phyloP scores from a whole-genome alignment of 64 coral and sea anemone genomes.

The Actinia tenebrosa region DNA sequence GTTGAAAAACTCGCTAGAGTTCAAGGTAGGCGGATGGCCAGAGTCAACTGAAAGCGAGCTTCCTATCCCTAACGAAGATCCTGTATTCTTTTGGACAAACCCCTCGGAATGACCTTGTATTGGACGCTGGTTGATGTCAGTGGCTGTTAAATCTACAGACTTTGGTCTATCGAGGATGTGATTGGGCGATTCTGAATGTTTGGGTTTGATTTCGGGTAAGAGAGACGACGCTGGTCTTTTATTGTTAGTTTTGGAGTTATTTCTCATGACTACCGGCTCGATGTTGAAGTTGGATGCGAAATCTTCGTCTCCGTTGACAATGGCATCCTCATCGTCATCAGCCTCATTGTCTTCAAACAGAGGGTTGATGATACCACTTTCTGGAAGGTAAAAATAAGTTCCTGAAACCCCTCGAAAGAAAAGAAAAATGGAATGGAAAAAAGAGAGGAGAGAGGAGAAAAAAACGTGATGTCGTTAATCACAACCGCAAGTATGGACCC shows the following conservation, averaged over 20 bases:
- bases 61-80: not conserved
- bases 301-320: conserved; percentile 10
- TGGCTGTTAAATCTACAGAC: conserved; percentile 15
- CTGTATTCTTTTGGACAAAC: not conserved
- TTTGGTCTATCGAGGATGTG: not conserved
- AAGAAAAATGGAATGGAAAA: not conserved
- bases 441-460: not conserved
- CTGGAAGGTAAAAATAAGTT: not conserved
- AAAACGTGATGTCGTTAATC: not conserved
- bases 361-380: conserved; percentile 20
- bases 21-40: conserved; percentile 40
- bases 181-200: not conserved
- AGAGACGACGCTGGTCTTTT: not conserved
- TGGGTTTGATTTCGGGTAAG: not conserved
- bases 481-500: no score
- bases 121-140: not conserved
- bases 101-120: not conserved
- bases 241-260: not conserved
- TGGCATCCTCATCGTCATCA: not conserved
- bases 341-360: conserved; percentile 11
- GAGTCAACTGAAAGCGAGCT: conserved; percentile 61
- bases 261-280: conserved; percentile 1
- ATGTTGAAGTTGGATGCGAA: not conserved
- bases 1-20: conserved; percentile 13
- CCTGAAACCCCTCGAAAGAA: not conserved